Percentiles rank a stretch among this genome's conserved stretches.
phyloP scores from a whole-genome alignment of 2,888 invertebrate species.

The Prosopocoilus inquinatus region DNA sequence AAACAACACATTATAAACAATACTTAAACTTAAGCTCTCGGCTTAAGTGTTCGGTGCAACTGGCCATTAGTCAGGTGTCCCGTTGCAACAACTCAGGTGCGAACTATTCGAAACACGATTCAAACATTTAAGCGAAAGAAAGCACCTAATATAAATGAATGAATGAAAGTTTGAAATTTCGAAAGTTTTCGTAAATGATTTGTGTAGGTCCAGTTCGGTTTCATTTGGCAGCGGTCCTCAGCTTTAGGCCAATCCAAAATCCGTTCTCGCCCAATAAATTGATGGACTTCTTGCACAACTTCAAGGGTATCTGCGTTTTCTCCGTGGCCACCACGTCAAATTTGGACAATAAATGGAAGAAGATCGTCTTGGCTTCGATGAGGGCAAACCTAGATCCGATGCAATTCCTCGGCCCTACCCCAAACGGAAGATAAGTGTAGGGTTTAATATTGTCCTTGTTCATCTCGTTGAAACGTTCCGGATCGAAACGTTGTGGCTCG shows the following conservation, averaged over 20 bases:
- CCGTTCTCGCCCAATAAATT: constrained; percentile 35
- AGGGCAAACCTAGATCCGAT: constrained; percentile 33
- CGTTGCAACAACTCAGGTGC: no score
- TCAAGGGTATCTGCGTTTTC: constrained; percentile 39
- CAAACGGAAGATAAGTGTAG: constrained; percentile 30
- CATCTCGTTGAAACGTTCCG: constrained; percentile 49
- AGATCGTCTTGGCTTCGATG: constrained; percentile 40
- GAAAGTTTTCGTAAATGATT: no score
- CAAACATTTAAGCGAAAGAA: no score
- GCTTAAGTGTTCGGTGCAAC: no score
- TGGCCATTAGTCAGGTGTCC: no score
- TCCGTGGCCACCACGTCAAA: constrained; percentile 38
- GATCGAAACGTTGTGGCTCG: constrained; percentile 52
- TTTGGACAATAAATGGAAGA: constrained; percentile 36
- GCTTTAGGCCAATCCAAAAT: constrained; percentile 36
- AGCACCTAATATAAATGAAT: no score
- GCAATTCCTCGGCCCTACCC: constrained; percentile 33
- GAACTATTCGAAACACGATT: no score
- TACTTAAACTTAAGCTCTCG: no score
- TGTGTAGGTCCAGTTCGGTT: no score
- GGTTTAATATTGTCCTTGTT: constrained; percentile 34
- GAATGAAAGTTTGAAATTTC: no score
- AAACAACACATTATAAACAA: no score
- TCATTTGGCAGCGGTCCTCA: constrained; percentile 8
- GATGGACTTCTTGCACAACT: constrained; percentile 26